Percentiles rank a stretch among this genome's conserved stretches.
These are phyloP conservation scores for Hirudinaria manillensis DNA, from an alignment of 2,888 invertebrate genomes.

Conservation along the genomic window DNA sequence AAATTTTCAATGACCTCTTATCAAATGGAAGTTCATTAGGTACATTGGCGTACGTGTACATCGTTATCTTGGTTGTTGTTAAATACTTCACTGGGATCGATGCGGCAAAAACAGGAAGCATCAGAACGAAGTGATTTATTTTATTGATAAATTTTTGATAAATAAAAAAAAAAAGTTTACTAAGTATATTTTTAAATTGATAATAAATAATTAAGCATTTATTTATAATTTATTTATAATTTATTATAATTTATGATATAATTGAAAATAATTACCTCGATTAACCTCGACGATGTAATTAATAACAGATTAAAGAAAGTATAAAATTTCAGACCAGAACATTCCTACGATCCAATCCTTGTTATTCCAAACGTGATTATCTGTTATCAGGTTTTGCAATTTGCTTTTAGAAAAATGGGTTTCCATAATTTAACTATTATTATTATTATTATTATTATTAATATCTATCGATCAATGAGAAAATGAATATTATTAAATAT, in stretches of 20 bases:
- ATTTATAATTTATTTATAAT: not conserved
- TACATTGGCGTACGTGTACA: constrained; percentile 60
- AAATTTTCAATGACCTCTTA: no score
- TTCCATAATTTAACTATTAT: no score
- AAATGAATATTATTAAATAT: no score
- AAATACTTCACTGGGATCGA: constrained; percentile 47
- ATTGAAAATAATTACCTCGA: no score
- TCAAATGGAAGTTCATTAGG: constrained; percentile 56
- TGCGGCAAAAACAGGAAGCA: constrained; percentile 42
- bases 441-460: no score
- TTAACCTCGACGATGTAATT: no score
- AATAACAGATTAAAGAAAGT: not conserved
- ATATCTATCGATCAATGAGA: no score
- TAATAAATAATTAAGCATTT: not conserved
- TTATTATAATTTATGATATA: no score
- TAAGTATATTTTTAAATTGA: constrained; percentile 21
- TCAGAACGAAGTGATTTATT: constrained; percentile 47
- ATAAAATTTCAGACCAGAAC: constrained; percentile 54
- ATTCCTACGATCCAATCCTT: constrained; percentile 58
- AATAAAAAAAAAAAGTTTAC: constrained; percentile 9
- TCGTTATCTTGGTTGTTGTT: constrained; percentile 57
- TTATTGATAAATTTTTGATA: no score
- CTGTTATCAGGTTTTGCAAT: constrained; percentile 62
- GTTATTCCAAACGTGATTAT: constrained; percentile 63
- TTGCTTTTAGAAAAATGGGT: no score